phyloP scores from a whole-genome alignment of 2,113 vertebrate genomes.

The Strigops habroptila region DNA sequence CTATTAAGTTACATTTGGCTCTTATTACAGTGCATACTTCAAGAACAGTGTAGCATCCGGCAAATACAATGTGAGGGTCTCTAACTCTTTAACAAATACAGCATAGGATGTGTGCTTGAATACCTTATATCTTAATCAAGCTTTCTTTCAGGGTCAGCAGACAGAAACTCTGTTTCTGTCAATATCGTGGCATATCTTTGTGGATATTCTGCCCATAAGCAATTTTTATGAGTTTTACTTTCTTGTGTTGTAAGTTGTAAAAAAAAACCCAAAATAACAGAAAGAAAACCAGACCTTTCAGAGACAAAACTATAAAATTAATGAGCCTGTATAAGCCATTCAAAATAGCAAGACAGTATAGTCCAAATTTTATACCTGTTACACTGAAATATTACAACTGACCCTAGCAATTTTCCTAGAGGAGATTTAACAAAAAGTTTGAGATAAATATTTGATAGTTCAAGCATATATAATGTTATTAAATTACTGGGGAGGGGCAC shows the following conservation, averaged over 20 bases:
- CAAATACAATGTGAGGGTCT: not conserved
- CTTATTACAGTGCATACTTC: not conserved
- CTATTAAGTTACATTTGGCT: not conserved
- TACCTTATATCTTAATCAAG: not conserved
- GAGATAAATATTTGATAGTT: not conserved
- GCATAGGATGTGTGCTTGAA: not conserved
- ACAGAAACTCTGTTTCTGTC: not conserved
- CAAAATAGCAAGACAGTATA: not conserved
- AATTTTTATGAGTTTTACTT: not conserved
- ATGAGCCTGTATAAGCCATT: not conserved
- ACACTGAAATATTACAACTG: not conserved
- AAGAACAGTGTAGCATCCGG: not conserved
- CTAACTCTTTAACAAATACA: not conserved
- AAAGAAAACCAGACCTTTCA: not conserved
- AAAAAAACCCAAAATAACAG: not conserved
- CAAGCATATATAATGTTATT: not conserved
- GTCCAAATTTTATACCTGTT: not conserved
- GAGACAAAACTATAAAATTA: not conserved
- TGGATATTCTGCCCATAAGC: not conserved
- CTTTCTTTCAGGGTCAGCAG: not conserved
- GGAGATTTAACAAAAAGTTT: not conserved
- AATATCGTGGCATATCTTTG: not conserved
- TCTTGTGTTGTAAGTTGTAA: not conserved
- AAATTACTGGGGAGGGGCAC: not conserved
- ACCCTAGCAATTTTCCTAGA: not conserved